Conservation (phyloP, 1,140 invertebrate species). For the Bombyx mandarina region DNA sequence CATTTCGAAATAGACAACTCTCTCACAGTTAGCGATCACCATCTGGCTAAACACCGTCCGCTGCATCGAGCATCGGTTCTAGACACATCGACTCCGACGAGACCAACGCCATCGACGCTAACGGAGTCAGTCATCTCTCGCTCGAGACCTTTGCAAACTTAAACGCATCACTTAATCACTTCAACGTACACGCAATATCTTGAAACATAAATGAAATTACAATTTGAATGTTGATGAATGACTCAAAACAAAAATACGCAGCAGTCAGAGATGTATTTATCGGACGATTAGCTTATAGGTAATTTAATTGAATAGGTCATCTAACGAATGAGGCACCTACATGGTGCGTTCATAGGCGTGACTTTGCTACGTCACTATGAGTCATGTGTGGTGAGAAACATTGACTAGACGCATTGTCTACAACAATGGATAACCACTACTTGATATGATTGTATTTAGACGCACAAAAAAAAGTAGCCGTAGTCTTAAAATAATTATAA, state of each 20-base stretch:
- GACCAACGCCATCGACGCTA: slow-evolving; percentile 6
- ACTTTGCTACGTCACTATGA: slow-evolving; percentile 43
- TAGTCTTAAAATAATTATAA: neutral
- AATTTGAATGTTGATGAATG: neutral
- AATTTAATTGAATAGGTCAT: slow-evolving; percentile 19
- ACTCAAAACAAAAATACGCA: neutral
- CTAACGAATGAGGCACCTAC: slow-evolving; percentile 27
- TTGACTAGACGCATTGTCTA: slow-evolving; percentile 57
- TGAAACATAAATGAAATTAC: too few relatives aligned
- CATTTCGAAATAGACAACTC: slow-evolving; percentile 64
- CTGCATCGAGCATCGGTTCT: slow-evolving; percentile 24
- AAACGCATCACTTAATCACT: too few relatives aligned
- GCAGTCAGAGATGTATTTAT: neutral
- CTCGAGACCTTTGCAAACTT: slow-evolving; percentile 9
- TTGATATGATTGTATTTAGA: slow-evolving; percentile 56
- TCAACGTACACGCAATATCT: too few relatives aligned
- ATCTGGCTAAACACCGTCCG: slow-evolving; percentile 32
- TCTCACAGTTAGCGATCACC: slow-evolving; percentile 46
- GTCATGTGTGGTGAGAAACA: slow-evolving; percentile 46
- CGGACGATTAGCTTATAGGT: slow-evolving; percentile 5
- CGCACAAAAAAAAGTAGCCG: slow-evolving; percentile 34
- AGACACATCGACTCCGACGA: slow-evolving; percentile 17
- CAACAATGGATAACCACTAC: slow-evolving; percentile 51
- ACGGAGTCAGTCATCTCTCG: neutral
- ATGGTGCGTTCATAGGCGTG: slow-evolving; percentile 31